Base-by-base conservation (phyloP, 2,797 vertebrate genomes). In the Neomorphus geoffroyi region DNA sequence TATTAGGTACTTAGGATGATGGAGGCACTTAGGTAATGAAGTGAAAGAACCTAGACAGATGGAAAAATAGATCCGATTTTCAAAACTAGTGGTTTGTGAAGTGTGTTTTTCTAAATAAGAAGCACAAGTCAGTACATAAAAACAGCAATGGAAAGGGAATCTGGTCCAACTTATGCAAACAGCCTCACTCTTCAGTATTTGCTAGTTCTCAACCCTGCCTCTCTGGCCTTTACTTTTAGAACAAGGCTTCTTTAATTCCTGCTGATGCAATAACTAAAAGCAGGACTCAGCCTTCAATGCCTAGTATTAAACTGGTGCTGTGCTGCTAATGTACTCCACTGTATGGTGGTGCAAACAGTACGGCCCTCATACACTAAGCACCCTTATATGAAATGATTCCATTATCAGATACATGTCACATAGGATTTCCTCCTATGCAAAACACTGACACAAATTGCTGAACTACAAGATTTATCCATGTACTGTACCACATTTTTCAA, bases 221-320 rank as follows among this genome's bases (percentile, higher is more conserved):
- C 65, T 88, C 81, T 77, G 79, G 91, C 48, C 89, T 94, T 95
- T 86, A 70, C 92, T 91, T 92, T 93, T 92, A 95, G 80, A 97
- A 95, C 90, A 96, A 91, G 94, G 95, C 67, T 82, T 58, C 95
- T 96, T 97, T 92, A 90, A 94, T 73, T 95, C 39, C 62, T 88
- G 83, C 94, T 96, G 94, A 95, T 95, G 95, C 92, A 96, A 93
- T 88, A 93, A 90, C 78, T 80, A 48, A 60, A 86, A 94, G 54
- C 81, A 87, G 67, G 72, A 67, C 62, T 95, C 73, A 79, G 82
- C n/a, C 92, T 94, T 90, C 70, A 67, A 46, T 84, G 72, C 60
- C 12, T 0, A 0, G 61, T 88, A 93, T 97, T 96, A 92, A 80
- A 46, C 54, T 88, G 46, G 74, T 77, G 70, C 19, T 53, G 32